Percentiles rank a stretch among this genome's conserved stretches.
phyloP scores from a whole-genome alignment of 2,888 invertebrate species.

The Coecobrya sp. region DNA sequence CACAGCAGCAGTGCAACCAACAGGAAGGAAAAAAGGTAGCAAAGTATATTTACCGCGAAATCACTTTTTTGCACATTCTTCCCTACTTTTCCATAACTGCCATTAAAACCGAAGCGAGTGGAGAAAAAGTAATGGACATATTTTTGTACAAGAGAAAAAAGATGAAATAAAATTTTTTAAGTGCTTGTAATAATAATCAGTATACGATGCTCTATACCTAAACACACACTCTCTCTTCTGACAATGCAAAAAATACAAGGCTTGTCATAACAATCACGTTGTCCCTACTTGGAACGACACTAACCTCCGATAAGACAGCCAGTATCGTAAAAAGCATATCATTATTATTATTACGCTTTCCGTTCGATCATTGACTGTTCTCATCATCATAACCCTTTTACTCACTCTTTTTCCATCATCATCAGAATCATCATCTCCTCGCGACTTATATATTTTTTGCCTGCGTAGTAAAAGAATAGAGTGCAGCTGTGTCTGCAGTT shows the following conservation, averaged over 20 bases:
- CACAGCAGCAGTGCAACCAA: background rate
- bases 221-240: background rate
- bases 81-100: background rate
- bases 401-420: background rate
- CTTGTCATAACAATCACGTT: background rate
- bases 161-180: background rate
- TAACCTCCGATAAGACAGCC: background rate
- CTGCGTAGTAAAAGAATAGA: background rate
- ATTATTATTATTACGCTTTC: slow-evolving; percentile 26
- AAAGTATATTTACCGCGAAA: slow-evolving; percentile 49
- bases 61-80: slow-evolving; percentile 26
- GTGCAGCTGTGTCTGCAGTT: background rate
- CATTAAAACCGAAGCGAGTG: background rate
- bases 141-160: too few relatives aligned
- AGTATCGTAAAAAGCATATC: background rate
- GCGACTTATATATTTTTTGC: slow-evolving; percentile 11
- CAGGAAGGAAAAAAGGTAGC: background rate
- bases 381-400: slow-evolving; percentile 17
- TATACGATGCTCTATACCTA: background rate
- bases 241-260: background rate
- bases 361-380: slow-evolving; percentile 42
- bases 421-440: too few relatives aligned
- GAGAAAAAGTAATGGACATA: background rate
- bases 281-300: background rate
- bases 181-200: background rate